These are phyloP conservation scores for Bufo bufo DNA, from an alignment of 2,113 vertebrate species.

Conservation along the genomic window DNA sequence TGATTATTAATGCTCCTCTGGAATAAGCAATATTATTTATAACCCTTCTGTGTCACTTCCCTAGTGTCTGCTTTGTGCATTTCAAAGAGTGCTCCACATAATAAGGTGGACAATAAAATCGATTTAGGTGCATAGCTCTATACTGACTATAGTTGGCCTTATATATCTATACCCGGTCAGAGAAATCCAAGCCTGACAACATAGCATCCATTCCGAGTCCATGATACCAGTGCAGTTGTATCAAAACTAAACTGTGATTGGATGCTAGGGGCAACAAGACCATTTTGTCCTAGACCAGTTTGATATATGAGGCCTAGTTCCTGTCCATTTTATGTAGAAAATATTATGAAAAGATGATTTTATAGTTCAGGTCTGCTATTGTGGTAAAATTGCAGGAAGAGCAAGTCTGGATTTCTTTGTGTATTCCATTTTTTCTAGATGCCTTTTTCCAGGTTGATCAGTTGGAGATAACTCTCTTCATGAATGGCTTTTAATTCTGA, in stretches of 20 bases:
- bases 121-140: neutral
- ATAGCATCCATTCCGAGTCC: neutral
- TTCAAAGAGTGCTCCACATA: neutral
- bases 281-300: neutral
- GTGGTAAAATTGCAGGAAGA: neutral
- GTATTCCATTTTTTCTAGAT: neutral
- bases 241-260: neutral
- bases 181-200: neutral
- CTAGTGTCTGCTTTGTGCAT: neutral
- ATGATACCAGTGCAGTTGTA: neutral
- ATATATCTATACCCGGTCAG: neutral
- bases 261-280: neutral
- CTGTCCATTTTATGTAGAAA: neutral
- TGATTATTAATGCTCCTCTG: neutral
- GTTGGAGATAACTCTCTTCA: neutral
- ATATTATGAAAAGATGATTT: neutral
- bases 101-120: neutral
- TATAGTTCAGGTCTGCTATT: neutral
- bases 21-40: constrained; percentile 31
- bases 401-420: neutral
- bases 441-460: neutral
- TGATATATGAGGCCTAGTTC: neutral
- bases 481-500: neutral
- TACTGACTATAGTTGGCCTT: neutral
- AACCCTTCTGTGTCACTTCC: neutral